Percentiles rank a stretch among this genome's conserved stretches.
Conservation (phyloP, 2,797 vertebrate species). For the Microtus californicus region DNA sequence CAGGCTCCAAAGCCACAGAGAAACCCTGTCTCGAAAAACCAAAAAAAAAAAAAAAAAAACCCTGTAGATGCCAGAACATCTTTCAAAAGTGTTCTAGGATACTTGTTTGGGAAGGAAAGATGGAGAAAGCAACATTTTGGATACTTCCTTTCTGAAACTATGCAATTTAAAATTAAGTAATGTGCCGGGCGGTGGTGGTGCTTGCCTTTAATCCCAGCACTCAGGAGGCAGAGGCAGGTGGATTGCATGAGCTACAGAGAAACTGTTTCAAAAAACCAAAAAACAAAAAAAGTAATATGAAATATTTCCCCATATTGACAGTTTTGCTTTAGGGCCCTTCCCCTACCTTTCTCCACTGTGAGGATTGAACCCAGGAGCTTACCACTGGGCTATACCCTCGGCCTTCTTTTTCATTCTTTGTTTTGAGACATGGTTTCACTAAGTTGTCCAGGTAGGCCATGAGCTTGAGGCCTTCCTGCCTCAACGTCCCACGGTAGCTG, state of each 20-base stretch:
- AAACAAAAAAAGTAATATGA: background rate
- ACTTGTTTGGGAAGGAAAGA: constrained; percentile 36
- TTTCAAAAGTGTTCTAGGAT: constrained; percentile 47
- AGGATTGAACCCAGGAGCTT: background rate
- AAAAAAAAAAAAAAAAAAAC: too few relatives aligned
- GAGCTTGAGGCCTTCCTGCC: background rate
- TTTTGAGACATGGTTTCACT: background rate
- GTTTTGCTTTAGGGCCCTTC: background rate
- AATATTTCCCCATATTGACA: constrained; percentile 21
- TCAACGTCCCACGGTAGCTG: background rate
- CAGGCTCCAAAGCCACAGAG: too few relatives aligned
- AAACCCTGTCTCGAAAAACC: too few relatives aligned
- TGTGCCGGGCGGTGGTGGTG: background rate
- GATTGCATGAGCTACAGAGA: too few relatives aligned
- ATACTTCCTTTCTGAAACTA: constrained; percentile 14
- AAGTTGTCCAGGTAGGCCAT: background rate
- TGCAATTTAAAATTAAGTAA: constrained; percentile 44
- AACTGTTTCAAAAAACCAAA: too few relatives aligned
- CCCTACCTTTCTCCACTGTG: background rate
- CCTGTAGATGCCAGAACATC: background rate
- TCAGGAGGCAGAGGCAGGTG: too few relatives aligned
- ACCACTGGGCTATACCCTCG: background rate
- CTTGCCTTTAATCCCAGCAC: too few relatives aligned
- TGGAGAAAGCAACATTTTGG: background rate
- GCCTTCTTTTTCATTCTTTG: background rate